Evolutionary conservation across 2,113 vertebrate species (phyloP), one percentile per base, ranked within the genome.

Genomic region (Crotalus horridus): DNA sequence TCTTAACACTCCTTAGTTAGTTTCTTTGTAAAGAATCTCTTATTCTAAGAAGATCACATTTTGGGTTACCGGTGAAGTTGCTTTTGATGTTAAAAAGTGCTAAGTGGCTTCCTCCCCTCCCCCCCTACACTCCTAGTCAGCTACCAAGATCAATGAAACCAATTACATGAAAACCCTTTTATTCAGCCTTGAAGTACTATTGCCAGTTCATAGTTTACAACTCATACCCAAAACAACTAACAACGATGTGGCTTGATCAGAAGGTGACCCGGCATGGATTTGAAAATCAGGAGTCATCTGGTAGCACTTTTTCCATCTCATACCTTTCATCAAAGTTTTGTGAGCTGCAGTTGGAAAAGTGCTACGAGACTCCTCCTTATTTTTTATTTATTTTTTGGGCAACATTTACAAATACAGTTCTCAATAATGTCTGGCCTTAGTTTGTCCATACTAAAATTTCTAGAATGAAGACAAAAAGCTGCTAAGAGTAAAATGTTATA

Each of bases 1-100:
- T 56, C 95, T 95, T 93, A 95, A 95, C 64, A 91, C 95, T 96
- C 91, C 55, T 12, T 81, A 58, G 87, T 7, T 89, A 91, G 88
- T 91, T 95, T 96, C 94, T 0, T 91, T 88, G 33, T 5, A 23
- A 92, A 90, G 90, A 95, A 95, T 92, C 20, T n/a, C 93, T 92
- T 81, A 90, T 93, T 6, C 13, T 74, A 90, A 43, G 0, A 3
- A 92, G 58, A 53, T 39, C 39, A 46, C 20, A 26, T 3, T 55
- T 55, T 17, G 54, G 21, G 55, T 23, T 17, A 12, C 43, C 23
- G 29, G 15, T 7, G 48, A 21, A 21, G 33, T 87, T 51, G 10
- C 20, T 74, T 92, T 74, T 88, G 21, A 55, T 92, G 58, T 74
- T 88, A 69, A 88, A 55, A 88, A 43, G n/a, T 54, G 1, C 33